phyloP scores from a whole-genome alignment of 2,113 vertebrate genomes.

The Myiozetetes cayanensis region DNA sequence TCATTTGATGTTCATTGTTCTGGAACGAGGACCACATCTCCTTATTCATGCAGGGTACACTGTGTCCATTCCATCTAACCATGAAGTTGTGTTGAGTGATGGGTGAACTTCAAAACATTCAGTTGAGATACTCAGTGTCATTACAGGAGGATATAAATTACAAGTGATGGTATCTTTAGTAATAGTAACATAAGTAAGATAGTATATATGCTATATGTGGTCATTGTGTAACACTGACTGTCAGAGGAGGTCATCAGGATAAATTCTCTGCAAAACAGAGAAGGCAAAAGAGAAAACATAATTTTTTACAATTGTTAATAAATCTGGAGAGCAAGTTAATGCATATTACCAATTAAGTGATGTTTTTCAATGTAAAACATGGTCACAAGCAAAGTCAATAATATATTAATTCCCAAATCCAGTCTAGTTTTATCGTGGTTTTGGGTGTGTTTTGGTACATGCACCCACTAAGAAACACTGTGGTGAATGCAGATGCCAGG shows the following conservation, averaged over 20 bases:
- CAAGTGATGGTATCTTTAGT: background rate
- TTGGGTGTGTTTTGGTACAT: background rate
- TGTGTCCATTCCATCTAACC: background rate
- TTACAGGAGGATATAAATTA: background rate
- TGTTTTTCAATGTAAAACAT: background rate
- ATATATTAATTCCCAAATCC: background rate
- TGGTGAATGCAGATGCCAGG: background rate
- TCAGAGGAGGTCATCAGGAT: background rate
- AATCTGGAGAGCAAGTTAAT: background rate
- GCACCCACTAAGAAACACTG: background rate
- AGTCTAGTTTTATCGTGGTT: background rate
- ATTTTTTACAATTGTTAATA: background rate
- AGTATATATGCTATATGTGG: background rate
- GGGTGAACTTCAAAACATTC: background rate
- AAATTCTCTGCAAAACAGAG: background rate
- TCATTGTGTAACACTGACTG: background rate
- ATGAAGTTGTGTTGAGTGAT: background rate
- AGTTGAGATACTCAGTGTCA: background rate
- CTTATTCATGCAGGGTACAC: background rate
- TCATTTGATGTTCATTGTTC: background rate
- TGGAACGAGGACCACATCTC: background rate
- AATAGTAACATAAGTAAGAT: too few species aligned
- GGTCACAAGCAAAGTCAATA: background rate
- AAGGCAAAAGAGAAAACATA: background rate
- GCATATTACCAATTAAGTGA: background rate